Evolutionary conservation across 2,888 invertebrate species (phyloP).

Genomic region (Pantelozetes paolii): DNA sequence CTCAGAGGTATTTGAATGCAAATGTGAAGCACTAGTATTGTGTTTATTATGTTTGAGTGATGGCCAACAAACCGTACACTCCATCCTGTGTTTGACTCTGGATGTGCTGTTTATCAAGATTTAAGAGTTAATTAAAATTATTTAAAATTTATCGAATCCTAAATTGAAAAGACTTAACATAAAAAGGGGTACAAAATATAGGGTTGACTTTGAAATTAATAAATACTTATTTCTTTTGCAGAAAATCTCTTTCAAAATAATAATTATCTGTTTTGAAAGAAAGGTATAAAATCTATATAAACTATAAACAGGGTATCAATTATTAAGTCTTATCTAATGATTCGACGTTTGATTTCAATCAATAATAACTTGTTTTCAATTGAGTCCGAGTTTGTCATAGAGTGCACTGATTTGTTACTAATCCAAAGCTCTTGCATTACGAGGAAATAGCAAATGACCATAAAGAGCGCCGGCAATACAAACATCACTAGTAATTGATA

Average conservation of each 20-base stretch:
- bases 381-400: constrained; percentile 50
- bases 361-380: neutral
- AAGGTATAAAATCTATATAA: too few species aligned
- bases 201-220: too few species aligned
- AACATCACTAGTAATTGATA: constrained; percentile 54
- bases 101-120: neutral
- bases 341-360: neutral
- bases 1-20: constrained; percentile 1
- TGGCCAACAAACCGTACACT: constrained; percentile 19
- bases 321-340: too few species aligned
- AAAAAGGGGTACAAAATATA: too few species aligned
- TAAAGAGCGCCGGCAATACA: constrained; percentile 52
- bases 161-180: neutral
- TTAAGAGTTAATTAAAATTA: neutral
- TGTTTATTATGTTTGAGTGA: constrained; percentile 16
- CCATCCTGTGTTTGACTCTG: neutral
- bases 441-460: constrained; percentile 54
- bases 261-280: too few species aligned
- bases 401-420: constrained; percentile 53
- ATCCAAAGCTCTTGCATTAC: constrained; percentile 55
- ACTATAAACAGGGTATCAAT: too few species aligned
- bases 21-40: neutral
- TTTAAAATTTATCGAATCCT: too few species aligned
- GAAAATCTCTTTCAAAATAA: too few species aligned
- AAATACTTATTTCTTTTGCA: too few species aligned